Evolutionary conservation across 2,113 vertebrate species (phyloP).

Genomic region (Meles meles): DNA sequence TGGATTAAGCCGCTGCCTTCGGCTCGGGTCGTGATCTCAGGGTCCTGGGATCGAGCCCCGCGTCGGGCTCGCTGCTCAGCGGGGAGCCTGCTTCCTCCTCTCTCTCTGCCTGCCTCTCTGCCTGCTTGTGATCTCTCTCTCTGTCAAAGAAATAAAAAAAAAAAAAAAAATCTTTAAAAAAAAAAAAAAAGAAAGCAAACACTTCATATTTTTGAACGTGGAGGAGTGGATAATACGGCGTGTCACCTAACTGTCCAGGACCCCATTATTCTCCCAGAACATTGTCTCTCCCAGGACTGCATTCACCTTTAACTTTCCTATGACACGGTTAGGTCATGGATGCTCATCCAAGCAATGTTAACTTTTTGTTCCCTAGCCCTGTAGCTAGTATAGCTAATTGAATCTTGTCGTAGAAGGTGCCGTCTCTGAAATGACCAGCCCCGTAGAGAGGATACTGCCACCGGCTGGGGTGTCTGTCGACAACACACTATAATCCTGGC

Average conservation of each 20-base stretch:
- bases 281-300: not conserved
- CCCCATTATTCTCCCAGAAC: not conserved
- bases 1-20: no score
- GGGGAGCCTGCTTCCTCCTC: no score
- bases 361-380: not conserved
- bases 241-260: not conserved
- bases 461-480: not conserved
- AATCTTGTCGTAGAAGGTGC: not conserved
- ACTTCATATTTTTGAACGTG: not conserved
- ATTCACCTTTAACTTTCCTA: not conserved
- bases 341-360: not conserved
- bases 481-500: not conserved
- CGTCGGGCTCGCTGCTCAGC: no score
- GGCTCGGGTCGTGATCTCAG: no score
- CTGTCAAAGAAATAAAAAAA: no score
- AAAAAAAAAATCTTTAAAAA: no score
- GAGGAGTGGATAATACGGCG: not conserved
- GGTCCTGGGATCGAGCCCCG: no score
- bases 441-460: accelerated
- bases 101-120: no score
- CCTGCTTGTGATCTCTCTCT: no score
- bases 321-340: not conserved
- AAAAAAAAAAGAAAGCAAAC: no score
- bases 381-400: not conserved
- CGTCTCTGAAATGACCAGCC: not conserved